Conservation (phyloP, 30 jellyfish, hydroid and myxozoan species). For the Hydractinia symbiolongicarpus region DNA sequence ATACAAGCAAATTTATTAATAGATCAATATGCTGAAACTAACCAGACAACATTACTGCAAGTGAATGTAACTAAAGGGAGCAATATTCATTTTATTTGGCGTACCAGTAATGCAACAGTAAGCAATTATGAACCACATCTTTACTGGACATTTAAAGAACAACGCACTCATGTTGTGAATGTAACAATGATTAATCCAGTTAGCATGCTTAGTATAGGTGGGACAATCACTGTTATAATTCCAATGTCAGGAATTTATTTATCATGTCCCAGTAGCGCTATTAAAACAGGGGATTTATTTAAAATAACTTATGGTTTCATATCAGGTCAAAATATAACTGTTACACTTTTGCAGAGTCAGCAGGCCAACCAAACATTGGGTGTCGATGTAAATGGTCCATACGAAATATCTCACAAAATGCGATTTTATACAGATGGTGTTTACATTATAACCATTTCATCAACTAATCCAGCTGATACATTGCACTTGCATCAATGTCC, state of each 20-base stretch:
- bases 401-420: neutral
- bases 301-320: neutral
- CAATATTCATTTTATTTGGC: neutral
- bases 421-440: slow-evolving; percentile 9
- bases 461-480: slow-evolving; percentile 3
- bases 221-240: neutral
- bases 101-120: neutral
- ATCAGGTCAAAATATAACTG: slow-evolving; percentile 1
- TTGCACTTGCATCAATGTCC: neutral
- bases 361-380: neutral
- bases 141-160: too few species aligned
- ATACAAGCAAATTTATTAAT: neutral
- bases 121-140: neutral
- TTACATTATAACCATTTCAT: neutral
- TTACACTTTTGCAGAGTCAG: neutral
- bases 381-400: neutral
- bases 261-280: neutral
- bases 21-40: neutral
- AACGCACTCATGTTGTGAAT: neutral
- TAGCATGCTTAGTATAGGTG: neutral
- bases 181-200: slow-evolving; percentile 7
- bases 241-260: neutral
- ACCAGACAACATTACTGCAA: neutral
- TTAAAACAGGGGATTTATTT: neutral
- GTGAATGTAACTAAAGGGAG: neutral